phyloP scores from a whole-genome alignment of 2,888 invertebrate species.

The Strigamia crassipes region DNA sequence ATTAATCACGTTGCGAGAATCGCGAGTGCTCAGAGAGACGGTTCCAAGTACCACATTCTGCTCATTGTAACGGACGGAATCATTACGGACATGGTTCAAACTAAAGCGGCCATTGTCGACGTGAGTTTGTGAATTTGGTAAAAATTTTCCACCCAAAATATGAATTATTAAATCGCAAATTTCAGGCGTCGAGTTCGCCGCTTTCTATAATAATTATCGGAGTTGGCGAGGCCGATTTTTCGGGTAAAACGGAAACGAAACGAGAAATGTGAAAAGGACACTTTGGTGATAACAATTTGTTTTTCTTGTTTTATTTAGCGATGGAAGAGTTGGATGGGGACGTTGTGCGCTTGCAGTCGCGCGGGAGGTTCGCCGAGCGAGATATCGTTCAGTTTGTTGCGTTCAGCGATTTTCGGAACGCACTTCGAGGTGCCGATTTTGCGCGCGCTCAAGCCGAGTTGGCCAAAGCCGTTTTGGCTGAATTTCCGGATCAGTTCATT shows the following conservation, averaged over 20 bases:
- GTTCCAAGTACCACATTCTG: constrained; percentile 65
- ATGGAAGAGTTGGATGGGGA: constrained; percentile 69
- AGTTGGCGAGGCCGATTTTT: constrained; percentile 67
- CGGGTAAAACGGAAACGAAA: constrained; percentile 57
- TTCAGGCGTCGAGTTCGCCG: constrained; percentile 62
- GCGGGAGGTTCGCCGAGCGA: constrained; percentile 59
- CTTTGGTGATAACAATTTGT: background rate
- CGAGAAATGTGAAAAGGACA: too few species aligned
- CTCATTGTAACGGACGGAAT: constrained; percentile 68
- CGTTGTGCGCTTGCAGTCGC: constrained; percentile 53
- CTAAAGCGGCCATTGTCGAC: constrained; percentile 59
- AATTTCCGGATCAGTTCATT: constrained; percentile 64
- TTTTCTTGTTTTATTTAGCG: constrained; percentile 55
- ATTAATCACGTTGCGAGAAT: constrained; percentile 63
- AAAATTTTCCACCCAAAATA: background rate
- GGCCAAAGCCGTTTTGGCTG: constrained; percentile 66
- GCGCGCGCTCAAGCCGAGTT: constrained; percentile 54
- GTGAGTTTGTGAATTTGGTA: constrained; percentile 49
- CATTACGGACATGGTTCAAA: constrained; percentile 66
- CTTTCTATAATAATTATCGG: constrained; percentile 69
- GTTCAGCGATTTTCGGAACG: constrained; percentile 58
- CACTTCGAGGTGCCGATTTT: background rate
- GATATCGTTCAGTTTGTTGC: constrained; percentile 69
- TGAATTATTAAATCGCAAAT: constrained; percentile 49
- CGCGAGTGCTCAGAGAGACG: constrained; percentile 61